Evolutionary conservation across 2,113 vertebrate genomes (phyloP).

Genomic region (Oryzias curvinotus): DNA sequence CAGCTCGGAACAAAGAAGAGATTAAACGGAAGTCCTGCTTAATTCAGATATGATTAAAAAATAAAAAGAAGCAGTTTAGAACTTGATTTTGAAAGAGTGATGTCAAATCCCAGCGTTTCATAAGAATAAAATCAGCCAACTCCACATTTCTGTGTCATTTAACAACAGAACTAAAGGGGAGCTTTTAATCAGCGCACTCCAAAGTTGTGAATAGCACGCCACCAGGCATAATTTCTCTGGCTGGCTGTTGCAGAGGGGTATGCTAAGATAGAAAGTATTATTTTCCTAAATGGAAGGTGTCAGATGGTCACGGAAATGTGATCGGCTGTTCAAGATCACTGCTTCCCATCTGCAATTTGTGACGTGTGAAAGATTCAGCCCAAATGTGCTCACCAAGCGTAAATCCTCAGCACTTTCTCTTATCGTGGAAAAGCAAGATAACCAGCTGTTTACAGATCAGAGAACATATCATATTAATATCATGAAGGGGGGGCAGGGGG

Average conservation of each 20-base stretch:
- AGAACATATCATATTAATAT: constrained; percentile 99
- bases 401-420: constrained; percentile 99
- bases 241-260: constrained; percentile 97
- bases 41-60: constrained; percentile 9
- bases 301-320: constrained; percentile 99
- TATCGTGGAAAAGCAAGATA: constrained; percentile 99
- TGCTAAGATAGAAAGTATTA: constrained; percentile 99
- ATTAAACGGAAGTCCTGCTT: constrained; percentile 20
- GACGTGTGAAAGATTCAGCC: constrained; percentile 99
- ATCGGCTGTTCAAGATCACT: constrained; percentile 99
- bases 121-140: constrained; percentile 17
- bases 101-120: constrained; percentile 7
- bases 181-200: constrained; percentile 62
- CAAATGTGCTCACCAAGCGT: constrained; percentile 99
- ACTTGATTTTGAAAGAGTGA: constrained; percentile 4
- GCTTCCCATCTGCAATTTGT: constrained; percentile 99
- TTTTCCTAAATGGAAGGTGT: constrained; percentile 99
- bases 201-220: constrained; percentile 81
- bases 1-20: constrained; percentile 15
- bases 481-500: constrained; percentile 85
- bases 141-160: constrained; percentile 25
- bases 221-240: constrained; percentile 96
- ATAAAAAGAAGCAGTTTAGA: background rate
- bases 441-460: constrained; percentile 99
- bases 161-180: constrained; percentile 53